Evolutionary conservation across 2,888 invertebrate genomes (phyloP).

Genomic region (Trachelus troglodyta): DNA sequence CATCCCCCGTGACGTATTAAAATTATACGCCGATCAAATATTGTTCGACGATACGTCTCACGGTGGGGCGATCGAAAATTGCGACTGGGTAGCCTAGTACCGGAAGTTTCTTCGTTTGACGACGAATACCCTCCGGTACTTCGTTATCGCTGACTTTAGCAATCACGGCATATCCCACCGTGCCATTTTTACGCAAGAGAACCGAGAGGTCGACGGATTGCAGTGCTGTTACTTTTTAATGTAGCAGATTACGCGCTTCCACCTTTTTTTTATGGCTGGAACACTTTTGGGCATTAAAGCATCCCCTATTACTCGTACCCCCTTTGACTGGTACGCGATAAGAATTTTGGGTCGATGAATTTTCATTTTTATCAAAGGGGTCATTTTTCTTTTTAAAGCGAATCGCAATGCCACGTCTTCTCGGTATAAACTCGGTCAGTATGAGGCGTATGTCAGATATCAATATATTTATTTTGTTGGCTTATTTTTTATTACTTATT

Average conservation of each 20-base stretch:
- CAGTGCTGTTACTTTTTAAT: background rate
- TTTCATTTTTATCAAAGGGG: background rate
- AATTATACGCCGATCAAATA: background rate
- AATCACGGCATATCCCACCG: conserved; percentile 4
- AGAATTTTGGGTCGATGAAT: background rate
- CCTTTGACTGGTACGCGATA: background rate
- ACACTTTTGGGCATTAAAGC: background rate
- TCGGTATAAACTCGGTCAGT: conserved; percentile 21
- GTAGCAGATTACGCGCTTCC: background rate
- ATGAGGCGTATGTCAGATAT: conserved; percentile 24
- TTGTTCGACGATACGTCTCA: background rate
- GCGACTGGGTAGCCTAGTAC: background rate
- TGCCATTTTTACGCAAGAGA: background rate
- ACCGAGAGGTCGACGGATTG: background rate
- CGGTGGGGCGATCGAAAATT: background rate
- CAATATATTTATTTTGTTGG: conserved; percentile 57
- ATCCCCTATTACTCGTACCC: background rate
- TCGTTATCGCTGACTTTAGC: background rate
- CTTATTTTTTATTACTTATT: conserved; percentile 48
- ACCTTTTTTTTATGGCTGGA: background rate
- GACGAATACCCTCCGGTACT: background rate
- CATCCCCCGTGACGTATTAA: background rate
- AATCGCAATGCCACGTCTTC: conserved; percentile 11
- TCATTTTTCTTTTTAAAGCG: background rate
- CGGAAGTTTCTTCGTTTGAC: background rate